These are phyloP conservation scores for Irena cyanogastra DNA, from an alignment of 2,113 vertebrate genomes.

Conservation along the genomic window DNA sequence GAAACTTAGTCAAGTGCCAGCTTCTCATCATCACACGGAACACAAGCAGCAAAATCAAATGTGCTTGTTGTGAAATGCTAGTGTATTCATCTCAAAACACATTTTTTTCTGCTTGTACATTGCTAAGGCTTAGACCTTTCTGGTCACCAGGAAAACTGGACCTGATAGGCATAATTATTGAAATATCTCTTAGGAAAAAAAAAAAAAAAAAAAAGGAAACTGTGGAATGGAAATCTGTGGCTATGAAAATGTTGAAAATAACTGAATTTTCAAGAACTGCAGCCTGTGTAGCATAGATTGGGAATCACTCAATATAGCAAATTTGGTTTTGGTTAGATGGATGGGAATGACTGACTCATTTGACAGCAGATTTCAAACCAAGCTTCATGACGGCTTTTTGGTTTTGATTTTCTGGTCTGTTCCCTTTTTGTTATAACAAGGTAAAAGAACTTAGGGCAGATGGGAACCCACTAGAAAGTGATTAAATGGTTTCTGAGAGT, in stretches of 20 bases:
- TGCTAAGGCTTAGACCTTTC: not conserved
- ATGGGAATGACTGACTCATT: not conserved
- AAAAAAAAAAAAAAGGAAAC: not conserved
- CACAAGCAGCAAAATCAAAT: not conserved
- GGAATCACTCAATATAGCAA: not conserved
- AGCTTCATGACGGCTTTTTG: not conserved
- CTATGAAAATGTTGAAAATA: not conserved
- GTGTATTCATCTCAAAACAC: not conserved
- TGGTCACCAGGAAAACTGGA: not conserved
- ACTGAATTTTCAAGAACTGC: not conserved
- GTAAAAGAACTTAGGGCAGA: conserved; percentile 1
- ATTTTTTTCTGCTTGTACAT: not conserved
- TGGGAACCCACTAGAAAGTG: not conserved
- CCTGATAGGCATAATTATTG: not conserved
- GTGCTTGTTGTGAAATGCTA: not conserved
- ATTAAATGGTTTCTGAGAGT: not conserved
- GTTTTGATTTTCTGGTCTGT: not conserved
- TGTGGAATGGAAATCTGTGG: not conserved
- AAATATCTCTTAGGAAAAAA: not conserved
- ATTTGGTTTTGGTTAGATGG: not conserved
- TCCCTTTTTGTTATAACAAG: not conserved
- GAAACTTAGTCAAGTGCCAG: not conserved
- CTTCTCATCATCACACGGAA: not conserved
- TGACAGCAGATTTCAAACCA: not conserved
- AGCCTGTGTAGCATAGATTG: not conserved